These are phyloP conservation scores for Pteromalus puparum DNA, from an alignment of 1,140 invertebrate genomes.

Conservation along the genomic window DNA sequence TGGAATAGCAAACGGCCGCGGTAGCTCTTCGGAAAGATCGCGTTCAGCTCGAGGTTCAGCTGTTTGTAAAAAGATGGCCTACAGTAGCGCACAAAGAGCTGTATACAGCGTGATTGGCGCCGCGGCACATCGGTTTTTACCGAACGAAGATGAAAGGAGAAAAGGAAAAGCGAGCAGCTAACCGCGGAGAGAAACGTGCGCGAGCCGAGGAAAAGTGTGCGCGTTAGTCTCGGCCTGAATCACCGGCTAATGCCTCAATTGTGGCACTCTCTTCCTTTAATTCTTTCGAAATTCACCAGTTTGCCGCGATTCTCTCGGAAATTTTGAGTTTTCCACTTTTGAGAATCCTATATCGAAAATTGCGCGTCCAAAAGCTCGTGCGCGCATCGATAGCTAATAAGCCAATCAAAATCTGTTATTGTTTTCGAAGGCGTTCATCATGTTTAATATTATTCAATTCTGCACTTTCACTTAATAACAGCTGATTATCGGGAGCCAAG, in stretches of 20 bases:
- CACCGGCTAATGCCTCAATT: constrained; percentile 66
- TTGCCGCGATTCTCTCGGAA: background rate
- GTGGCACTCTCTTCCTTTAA: constrained; percentile 47
- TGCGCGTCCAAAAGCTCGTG: too few relatives aligned
- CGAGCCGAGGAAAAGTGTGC: constrained; percentile 72
- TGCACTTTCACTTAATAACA: constrained; percentile 1
- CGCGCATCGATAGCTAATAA: too few relatives aligned
- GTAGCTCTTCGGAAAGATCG: too few relatives aligned
- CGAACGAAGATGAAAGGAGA: constrained; percentile 52
- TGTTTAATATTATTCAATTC: background rate
- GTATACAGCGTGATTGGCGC: background rate
- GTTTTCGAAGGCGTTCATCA: background rate
- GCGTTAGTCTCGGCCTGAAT: constrained; percentile 76
- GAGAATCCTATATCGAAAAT: too few relatives aligned
- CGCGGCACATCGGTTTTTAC: constrained; percentile 28
- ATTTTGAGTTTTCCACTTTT: background rate
- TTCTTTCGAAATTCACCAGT: constrained; percentile 10
- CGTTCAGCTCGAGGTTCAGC: too few relatives aligned
- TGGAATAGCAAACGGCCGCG: too few relatives aligned
- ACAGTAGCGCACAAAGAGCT: background rate
- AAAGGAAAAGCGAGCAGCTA: constrained; percentile 56
- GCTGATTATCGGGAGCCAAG: background rate
- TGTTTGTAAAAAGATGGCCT: too few relatives aligned
- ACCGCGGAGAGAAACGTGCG: constrained; percentile 69
- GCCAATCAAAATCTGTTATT: background rate